Conservation (phyloP, 2,113 vertebrate genomes). For the Crotalus viridis region DNA sequence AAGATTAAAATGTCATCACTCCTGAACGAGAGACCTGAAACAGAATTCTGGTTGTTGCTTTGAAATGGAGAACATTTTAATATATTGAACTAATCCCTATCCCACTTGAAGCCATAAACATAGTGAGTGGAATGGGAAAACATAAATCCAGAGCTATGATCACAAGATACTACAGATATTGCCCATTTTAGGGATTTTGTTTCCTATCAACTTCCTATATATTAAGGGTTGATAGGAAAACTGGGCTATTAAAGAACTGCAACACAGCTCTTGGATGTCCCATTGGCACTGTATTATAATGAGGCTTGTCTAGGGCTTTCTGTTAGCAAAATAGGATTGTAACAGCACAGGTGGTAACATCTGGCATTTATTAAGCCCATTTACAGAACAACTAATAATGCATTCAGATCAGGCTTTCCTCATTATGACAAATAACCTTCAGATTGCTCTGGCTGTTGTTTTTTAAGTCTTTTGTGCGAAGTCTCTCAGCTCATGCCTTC, state of each 20-base stretch:
- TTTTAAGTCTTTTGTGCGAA: not conserved
- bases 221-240: not conserved
- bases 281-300: not conserved
- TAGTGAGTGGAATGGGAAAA: not conserved
- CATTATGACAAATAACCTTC: not conserved
- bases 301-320: not conserved
- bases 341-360: not conserved
- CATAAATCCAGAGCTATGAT: not conserved
- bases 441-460: not conserved
- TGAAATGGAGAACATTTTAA: not conserved
- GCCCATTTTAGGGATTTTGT: not conserved
- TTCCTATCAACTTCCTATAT: not conserved
- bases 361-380: not conserved
- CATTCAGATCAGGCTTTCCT: not conserved
- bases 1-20: not conserved
- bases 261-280: not conserved
- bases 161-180: not conserved
- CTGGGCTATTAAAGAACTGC: not conserved
- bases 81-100: not conserved
- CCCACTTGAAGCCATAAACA: not conserved
- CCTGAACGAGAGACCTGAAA: not conserved
- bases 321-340: not conserved
- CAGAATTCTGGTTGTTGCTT: not conserved
- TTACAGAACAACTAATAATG: not conserved
- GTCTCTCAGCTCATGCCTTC: not conserved